These are phyloP conservation scores for Erythrocebus patas DNA, from an alignment of 2,113 vertebrate genomes.

Conservation along the genomic window DNA sequence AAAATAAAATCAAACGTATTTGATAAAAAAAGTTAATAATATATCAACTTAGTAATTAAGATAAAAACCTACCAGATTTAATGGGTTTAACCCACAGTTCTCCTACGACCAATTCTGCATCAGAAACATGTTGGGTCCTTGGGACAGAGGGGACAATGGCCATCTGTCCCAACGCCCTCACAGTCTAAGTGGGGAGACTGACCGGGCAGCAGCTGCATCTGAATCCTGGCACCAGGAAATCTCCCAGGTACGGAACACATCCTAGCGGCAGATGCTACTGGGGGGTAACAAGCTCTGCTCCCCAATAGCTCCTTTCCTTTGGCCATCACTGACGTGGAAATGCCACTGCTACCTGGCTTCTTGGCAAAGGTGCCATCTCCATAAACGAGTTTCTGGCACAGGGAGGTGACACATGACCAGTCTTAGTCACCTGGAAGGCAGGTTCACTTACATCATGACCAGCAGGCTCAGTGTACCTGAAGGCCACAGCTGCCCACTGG, in stretches of 20 bases:
- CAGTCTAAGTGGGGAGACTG: rapidly evolving
- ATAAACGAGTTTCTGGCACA: neutral
- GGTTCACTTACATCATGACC: rapidly evolving
- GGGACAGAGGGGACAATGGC: neutral
- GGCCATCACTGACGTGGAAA: rapidly evolving
- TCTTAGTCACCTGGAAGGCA: neutral
- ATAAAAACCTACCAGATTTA: neutral
- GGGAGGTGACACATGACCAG: rapidly evolving
- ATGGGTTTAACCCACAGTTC: neutral
- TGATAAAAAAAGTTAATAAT: neutral
- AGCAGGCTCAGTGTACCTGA: neutral
- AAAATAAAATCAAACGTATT: neutral
- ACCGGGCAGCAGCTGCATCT: rapidly evolving
- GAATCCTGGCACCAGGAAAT: neutral
- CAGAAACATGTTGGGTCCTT: rapidly evolving
- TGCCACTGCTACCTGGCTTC: rapidly evolving
- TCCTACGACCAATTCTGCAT: neutral
- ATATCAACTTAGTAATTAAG: neutral
- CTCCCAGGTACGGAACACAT: neutral
- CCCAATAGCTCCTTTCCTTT: neutral
- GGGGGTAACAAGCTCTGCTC: neutral
- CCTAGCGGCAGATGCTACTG: rapidly evolving
- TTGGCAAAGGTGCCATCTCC: neutral
- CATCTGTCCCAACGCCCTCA: rapidly evolving
- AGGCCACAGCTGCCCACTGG: rapidly evolving